Evolutionary conservation across 1,140 invertebrate genomes (phyloP).

Genomic region (Apis laboriosa): DNA sequence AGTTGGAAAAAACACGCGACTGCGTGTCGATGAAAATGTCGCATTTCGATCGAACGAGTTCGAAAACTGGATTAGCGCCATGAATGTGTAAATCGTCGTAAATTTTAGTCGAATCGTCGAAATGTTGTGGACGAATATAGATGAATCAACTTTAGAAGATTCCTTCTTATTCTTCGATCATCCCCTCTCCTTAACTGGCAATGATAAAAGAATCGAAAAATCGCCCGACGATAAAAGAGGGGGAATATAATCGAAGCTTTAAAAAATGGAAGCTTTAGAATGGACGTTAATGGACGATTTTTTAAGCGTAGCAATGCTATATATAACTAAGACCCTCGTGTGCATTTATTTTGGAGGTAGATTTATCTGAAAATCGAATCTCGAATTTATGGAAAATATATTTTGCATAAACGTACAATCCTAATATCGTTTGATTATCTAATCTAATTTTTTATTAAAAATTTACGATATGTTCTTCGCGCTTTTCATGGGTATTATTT

Average conservation of each 20-base stretch:
- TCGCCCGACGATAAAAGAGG: neutral
- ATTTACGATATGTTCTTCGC: too few species aligned
- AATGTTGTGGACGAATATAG: neutral
- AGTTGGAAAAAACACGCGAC: neutral
- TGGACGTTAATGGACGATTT: constrained; percentile 8
- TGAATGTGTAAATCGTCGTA: neutral
- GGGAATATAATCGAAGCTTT: neutral
- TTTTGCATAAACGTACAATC: constrained; percentile 1
- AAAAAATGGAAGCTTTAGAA: neutral
- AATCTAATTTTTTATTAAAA: too few species aligned
- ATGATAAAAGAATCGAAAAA: neutral
- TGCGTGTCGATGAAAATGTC: neutral
- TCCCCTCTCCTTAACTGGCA: neutral
- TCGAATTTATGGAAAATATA: constrained; percentile 19
- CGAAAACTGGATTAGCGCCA: neutral
- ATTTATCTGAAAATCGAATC: constrained; percentile 6
- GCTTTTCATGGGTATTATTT: too few species aligned
- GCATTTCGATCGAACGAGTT: constrained; percentile 13
- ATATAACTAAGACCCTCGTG: neutral
- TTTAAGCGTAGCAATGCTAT: neutral
- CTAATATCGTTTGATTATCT: neutral
- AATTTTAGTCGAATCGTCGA: neutral
- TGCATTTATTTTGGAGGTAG: neutral
- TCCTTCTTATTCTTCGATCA: neutral
- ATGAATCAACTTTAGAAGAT: neutral